phyloP scores from a whole-genome alignment of 1,140 invertebrate genomes.

The Tetramorium simillimum region DNA sequence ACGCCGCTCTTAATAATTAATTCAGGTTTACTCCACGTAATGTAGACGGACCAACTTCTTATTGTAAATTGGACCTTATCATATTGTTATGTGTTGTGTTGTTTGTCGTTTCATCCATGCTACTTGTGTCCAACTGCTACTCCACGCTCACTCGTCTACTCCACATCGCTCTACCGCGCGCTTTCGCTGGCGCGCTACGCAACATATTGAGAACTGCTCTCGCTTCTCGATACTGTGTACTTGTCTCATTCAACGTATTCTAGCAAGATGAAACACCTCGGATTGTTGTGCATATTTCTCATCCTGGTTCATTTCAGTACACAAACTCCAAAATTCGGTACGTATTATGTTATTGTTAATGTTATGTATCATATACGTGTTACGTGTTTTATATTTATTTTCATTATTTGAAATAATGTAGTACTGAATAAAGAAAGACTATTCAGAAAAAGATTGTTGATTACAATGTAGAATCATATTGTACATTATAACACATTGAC shows the following conservation, averaged over 20 bases:
- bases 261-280: slow-evolving; percentile 11
- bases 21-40: neutral
- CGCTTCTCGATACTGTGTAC: neutral
- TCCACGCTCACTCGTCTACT: too few species aligned
- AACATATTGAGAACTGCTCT: neutral
- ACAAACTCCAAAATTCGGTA: neutral
- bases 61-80: too few species aligned
- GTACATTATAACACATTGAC: neutral
- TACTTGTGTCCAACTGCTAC: too few species aligned
- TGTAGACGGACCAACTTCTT: neutral
- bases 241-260: neutral
- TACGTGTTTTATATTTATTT: neutral
- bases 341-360: neutral
- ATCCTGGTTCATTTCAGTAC: neutral
- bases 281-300: neutral
- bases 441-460: neutral
- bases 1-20: neutral
- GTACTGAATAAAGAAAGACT: neutral
- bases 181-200: too few species aligned
- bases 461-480: neutral
- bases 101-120: too few species aligned
- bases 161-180: too few species aligned
- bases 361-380: too few species aligned
- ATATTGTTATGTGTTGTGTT: too few species aligned
- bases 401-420: neutral